Conservation (phyloP, 2,888 invertebrate genomes). For the Aradus depressus region DNA sequence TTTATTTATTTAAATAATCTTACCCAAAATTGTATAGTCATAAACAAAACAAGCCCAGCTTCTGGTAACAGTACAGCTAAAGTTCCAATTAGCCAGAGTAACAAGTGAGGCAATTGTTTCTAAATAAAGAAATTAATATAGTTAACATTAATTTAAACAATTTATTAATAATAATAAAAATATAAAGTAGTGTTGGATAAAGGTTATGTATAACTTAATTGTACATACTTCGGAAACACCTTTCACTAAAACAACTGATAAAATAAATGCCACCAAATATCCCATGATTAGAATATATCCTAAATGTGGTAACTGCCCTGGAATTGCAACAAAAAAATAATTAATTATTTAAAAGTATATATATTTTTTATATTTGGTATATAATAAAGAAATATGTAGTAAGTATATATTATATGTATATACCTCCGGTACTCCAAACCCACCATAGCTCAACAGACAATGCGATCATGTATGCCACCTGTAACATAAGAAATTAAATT, state of each 20-base stretch:
- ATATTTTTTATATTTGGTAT: no score
- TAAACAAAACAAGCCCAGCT: conserved; percentile 44
- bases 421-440: conserved; percentile 39
- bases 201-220: neutral
- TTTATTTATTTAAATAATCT: neutral
- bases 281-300: conserved; percentile 43
- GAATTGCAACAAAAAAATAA: conserved; percentile 21
- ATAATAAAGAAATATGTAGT: no score
- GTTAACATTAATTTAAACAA: no score
- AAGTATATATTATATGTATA: conserved; percentile 9
- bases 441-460: conserved; percentile 44
- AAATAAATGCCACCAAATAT: conserved; percentile 42
- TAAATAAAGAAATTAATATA: conserved; percentile 35
- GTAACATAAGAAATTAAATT: no score
- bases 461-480: conserved; percentile 44
- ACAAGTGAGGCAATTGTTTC: conserved; percentile 41
- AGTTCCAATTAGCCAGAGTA: conserved; percentile 44
- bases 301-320: conserved; percentile 39
- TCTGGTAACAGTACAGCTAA: conserved; percentile 43
- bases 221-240: conserved; percentile 43
- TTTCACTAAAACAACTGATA: conserved; percentile 42
- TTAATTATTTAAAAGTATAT: neutral
- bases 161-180: no score
- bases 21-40: conserved; percentile 39
- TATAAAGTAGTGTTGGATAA: neutral